Base-by-base conservation (phyloP, 2,797 vertebrate species). In the Streptopelia turtur region DNA sequence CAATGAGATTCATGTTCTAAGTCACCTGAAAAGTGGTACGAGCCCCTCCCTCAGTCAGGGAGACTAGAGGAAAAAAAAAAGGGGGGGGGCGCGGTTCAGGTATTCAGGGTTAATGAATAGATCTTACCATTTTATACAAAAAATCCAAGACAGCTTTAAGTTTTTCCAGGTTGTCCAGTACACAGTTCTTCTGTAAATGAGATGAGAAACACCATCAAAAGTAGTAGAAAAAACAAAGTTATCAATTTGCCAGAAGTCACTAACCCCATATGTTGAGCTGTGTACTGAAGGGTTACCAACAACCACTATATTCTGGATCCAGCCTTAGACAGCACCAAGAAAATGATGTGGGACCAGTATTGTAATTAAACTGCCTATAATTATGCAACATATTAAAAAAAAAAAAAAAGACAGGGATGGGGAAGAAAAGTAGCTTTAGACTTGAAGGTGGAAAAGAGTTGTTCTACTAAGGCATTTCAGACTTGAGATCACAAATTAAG, bases 91-190 rank as follows among this genome's bases (percentile, higher is more conserved):
- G 55, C 17, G 18, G 86, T 61, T 70, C n/a, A 57, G 25, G 13
- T 45, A 11, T 59, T 89, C 27, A 61, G 39, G 23, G 16, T 1
- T 83, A 41, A 63, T 56, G 35, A 92, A 84, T 31, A 20, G 17
- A 28, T 13, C 96, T 97, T 93, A 98, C 98, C 92, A 97, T 71
- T 66, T 87, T 21, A 57, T 96, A 92, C 57, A 98, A 95, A 90
- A 97, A 97, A 69, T 98, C 96, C 88, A 98, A 94, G 24, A 80
- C 68, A 50, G 12, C 4, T 16, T 31, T 91, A 89, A 98, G 93
- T 31, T 93, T 61, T 68, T 70, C 50, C 81, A 98, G 33, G 52
- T 28, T 78, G 28, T 84, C 79, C 0, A 6, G 47, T 60, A 90
- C 6, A 41, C 89, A 96, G 35, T 60, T 81, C 66, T 79, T 63